Conservation (phyloP, 2,113 vertebrate species). For the Otus sunia region DNA sequence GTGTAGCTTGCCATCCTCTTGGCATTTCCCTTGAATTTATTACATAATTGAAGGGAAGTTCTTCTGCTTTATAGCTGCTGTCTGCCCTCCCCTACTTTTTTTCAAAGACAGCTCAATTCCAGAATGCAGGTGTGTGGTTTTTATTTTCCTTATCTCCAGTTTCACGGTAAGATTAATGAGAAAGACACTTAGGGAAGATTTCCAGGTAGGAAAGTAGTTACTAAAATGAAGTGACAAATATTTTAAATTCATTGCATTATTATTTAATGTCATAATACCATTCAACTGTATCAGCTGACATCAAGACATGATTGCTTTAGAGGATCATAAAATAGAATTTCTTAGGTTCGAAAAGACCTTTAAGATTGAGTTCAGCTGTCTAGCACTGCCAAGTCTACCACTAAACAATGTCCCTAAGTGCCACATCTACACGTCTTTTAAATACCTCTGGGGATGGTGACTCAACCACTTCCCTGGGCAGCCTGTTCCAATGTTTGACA, state of each 20-base stretch:
- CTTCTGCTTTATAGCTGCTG: slow-evolving; percentile 30
- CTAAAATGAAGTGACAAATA: neutral
- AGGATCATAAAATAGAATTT: neutral
- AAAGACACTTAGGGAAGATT: neutral
- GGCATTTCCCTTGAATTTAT: slow-evolving; percentile 58
- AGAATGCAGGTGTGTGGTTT: neutral
- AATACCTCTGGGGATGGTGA: too few species aligned
- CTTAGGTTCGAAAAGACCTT: too few species aligned
- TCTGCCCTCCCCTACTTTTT: neutral
- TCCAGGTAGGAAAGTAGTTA: neutral
- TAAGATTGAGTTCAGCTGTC: too few species aligned
- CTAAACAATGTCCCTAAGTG: too few species aligned
- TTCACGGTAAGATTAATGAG: slow-evolving; percentile 28
- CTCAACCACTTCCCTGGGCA: too few species aligned
- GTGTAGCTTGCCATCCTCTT: neutral
- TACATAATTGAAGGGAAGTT: slow-evolving; percentile 38
- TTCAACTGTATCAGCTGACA: neutral
- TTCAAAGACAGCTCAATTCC: slow-evolving; percentile 48
- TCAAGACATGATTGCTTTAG: neutral
- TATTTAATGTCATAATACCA: neutral
- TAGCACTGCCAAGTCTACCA: too few species aligned
- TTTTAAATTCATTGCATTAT: neutral
- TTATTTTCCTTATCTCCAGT: slow-evolving; percentile 26
- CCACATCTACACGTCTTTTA: too few species aligned
- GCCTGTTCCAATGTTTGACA: too few species aligned